These are phyloP conservation scores for Hydrocynus forskahlii DNA, from an alignment of 2,797 vertebrate species.

Conservation along the genomic window DNA sequence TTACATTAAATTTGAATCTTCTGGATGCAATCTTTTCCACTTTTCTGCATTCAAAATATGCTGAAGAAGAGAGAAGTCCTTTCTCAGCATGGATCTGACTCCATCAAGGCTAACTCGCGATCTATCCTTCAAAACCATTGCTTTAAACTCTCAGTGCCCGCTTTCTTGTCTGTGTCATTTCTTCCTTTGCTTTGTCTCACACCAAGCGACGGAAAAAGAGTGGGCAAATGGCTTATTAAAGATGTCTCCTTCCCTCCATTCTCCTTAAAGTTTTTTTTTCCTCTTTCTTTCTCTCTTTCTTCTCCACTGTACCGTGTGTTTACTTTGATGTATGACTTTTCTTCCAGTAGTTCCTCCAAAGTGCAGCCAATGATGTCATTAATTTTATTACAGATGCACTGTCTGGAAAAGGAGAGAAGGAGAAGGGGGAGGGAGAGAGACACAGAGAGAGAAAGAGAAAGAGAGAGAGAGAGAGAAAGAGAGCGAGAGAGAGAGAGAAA, in stretches of 20 bases:
- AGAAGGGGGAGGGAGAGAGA: conserved; percentile 56
- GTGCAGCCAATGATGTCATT: conserved; percentile 84
- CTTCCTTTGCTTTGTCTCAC: conserved; percentile 30
- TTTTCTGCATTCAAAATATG: conserved; percentile 11
- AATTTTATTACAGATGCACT: conserved; percentile 85
- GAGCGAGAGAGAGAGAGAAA: conserved; percentile 52
- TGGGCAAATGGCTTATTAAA: conserved; percentile 58
- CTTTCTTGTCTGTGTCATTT: conserved; percentile 33
- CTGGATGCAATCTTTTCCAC: conserved; percentile 6
- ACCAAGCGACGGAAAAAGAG: conserved; percentile 55
- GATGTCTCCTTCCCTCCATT: conserved; percentile 36
- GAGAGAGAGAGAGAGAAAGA: conserved; percentile 50
- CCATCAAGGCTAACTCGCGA: conserved; percentile 2
- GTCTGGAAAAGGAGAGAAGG: conserved; percentile 69
- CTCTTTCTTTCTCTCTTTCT: conserved; percentile 45
- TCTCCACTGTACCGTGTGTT: conserved; percentile 65
- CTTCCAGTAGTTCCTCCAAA: conserved; percentile 81
- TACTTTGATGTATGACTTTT: conserved; percentile 80
- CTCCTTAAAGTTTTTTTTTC: conserved; percentile 12
- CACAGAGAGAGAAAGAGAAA: conserved; percentile 60
- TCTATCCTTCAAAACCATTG: conserved; percentile 21
- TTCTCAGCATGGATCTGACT: background rate
- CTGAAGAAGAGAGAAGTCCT: background rate
- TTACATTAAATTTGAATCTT: background rate
- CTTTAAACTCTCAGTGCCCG: conserved; percentile 22